phyloP scores from a whole-genome alignment of 2,888 invertebrate genomes.

The Leptarthrus brevirostris region DNA sequence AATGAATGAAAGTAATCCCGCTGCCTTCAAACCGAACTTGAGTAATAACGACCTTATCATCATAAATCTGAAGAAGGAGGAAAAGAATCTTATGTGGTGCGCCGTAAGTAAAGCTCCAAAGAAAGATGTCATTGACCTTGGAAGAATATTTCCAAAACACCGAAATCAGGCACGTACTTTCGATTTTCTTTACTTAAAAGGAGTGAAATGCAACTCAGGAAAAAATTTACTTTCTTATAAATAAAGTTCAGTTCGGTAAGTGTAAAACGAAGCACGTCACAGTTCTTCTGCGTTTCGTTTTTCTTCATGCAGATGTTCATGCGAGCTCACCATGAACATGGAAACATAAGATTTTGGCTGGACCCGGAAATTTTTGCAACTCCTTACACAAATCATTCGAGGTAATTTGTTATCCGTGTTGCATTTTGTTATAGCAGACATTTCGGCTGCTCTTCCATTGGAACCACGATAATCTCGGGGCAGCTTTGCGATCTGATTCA shows the following conservation, averaged over 20 bases:
- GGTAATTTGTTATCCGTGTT: slow-evolving; percentile 39
- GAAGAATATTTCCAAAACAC: slow-evolving; percentile 15
- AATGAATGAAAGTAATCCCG: slow-evolving; percentile 34
- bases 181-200: slow-evolving; percentile 30
- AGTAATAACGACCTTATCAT: slow-evolving; percentile 37
- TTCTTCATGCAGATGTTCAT: slow-evolving; percentile 20
- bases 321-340: neutral
- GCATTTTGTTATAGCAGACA: slow-evolving; percentile 14
- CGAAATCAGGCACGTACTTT: slow-evolving; percentile 23
- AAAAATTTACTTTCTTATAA: slow-evolving; percentile 31
- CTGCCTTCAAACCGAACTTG: slow-evolving; percentile 18
- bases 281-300: neutral
- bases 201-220: neutral
- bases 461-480: slow-evolving; percentile 13
- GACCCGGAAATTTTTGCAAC: slow-evolving; percentile 37
- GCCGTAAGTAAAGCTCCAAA: neutral
- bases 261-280: neutral
- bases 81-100: neutral
- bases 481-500: slow-evolving; percentile 21
- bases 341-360: slow-evolving; percentile 27
- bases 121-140: slow-evolving; percentile 18
- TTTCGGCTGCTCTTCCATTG: neutral
- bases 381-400: slow-evolving; percentile 38
- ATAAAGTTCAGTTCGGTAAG: no score
- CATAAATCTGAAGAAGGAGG: slow-evolving; percentile 5